Evolutionary conservation across 2,113 vertebrate species (phyloP).

Genomic region (Atherinomorus stipes): DNA sequence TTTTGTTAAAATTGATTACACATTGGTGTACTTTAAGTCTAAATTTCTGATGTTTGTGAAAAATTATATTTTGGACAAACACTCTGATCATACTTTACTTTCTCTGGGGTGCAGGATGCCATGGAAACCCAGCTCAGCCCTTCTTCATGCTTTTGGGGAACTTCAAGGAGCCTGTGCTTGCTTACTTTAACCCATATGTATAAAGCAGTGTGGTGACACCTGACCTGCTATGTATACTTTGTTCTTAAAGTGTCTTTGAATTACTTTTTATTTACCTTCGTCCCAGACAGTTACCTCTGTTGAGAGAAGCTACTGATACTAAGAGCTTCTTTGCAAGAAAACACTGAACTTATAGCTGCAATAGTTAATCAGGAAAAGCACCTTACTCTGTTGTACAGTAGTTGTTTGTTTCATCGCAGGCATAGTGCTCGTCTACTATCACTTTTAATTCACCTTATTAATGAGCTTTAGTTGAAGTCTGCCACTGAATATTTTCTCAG

Average conservation of each 20-base stretch:
- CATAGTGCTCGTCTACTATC: neutral
- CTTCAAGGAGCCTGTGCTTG: constrained; percentile 56
- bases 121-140: constrained; percentile 56
- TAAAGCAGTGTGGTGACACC: constrained; percentile 47
- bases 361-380: constrained; percentile 27
- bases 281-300: neutral
- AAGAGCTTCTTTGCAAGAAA: constrained; percentile 7
- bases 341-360: constrained; percentile 17
- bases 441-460: constrained; percentile 4
- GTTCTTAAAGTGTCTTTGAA: constrained; percentile 48
- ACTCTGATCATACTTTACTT: constrained; percentile 7
- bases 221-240: constrained; percentile 48
- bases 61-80: constrained; percentile 26
- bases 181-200: constrained; percentile 57
- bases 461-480: constrained; percentile 9
- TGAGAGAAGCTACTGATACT: neutral
- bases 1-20: too few relatives aligned
- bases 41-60: constrained; percentile 7
- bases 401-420: constrained; percentile 4
- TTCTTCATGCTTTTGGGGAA: constrained; percentile 56
- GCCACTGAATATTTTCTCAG: neutral
- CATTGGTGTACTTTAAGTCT: too few relatives aligned
- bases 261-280: neutral
- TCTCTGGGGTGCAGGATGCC: constrained; percentile 45
- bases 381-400: neutral